These are phyloP conservation scores for Physeter macrocephalus DNA, from an alignment of 2,113 vertebrate genomes.

Conservation along the genomic window DNA sequence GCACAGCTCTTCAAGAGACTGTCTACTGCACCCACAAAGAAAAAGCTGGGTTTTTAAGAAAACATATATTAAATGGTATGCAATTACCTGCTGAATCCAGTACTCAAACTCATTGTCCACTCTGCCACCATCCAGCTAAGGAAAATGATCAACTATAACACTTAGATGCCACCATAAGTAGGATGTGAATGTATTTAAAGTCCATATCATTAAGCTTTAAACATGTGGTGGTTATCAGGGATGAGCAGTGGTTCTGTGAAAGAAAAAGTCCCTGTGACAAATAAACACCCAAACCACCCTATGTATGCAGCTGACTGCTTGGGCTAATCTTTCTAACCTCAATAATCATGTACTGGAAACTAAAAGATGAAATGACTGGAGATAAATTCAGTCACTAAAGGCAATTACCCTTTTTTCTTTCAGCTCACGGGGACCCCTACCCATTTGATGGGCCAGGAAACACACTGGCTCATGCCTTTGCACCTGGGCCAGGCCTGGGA, in stretches of 20 bases:
- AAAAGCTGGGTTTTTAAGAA: background rate
- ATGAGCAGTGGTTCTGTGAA: background rate
- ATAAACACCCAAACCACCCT: background rate
- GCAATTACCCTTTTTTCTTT: background rate
- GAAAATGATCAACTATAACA: background rate
- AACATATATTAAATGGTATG: background rate
- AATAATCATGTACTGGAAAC: background rate
- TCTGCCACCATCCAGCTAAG: background rate
- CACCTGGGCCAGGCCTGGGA: conserved; percentile 53
- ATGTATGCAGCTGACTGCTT: too few relatives aligned
- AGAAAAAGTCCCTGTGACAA: background rate
- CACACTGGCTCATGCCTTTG: conserved; percentile 56
- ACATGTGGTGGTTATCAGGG: background rate
- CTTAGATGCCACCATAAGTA: background rate
- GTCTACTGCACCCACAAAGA: background rate
- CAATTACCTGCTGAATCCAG: background rate
- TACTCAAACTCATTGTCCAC: background rate
- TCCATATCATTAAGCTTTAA: background rate
- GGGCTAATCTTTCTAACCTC: background rate
- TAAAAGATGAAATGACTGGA: background rate
- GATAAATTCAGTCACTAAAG: background rate
- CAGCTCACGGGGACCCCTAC: conserved; percentile 59
- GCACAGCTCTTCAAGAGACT: background rate
- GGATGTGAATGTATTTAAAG: background rate
- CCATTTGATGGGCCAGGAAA: conserved; percentile 61